A percentile compares a stretch with the other conserved stretches of the same genome.
Evolutionary conservation across 35 echinoderm and acorn worm genomes (phyloP).

Genomic region (Patiria miniata): DNA sequence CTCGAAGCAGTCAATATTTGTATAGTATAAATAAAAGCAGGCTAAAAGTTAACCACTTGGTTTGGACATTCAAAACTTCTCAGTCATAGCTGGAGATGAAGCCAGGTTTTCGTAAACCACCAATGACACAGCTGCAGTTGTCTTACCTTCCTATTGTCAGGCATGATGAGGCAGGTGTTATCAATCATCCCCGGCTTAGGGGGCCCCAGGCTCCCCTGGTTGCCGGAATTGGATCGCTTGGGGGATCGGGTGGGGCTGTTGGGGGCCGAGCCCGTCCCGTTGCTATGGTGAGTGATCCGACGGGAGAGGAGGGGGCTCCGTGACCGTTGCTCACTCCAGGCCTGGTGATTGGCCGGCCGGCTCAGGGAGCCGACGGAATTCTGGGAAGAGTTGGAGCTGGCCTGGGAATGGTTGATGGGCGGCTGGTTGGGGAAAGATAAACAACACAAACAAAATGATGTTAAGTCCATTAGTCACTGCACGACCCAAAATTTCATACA

Average conservation of each 20-base stretch:
- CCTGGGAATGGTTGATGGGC: not conserved
- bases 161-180: conserved; percentile 81
- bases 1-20: no score
- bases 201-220: conserved; percentile 23
- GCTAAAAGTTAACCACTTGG: no score
- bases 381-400: not conserved
- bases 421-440: not conserved
- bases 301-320: conserved; percentile 23
- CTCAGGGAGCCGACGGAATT: not conserved
- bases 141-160: conserved; percentile 83
- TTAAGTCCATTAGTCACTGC: no score
- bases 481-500: no score
- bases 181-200: conserved; percentile 82
- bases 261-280: not conserved
- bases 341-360: conserved; percentile 12
- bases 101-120: not conserved
- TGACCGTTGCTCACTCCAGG: conserved; percentile 16
- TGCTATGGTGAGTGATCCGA: conserved; percentile 21
- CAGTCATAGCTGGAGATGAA: no score
- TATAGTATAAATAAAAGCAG: no score
- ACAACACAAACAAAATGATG: no score
- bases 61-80: no score
- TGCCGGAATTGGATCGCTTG: conserved; percentile 30
- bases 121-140: not conserved
- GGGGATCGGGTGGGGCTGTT: conserved; percentile 49